These are phyloP conservation scores for Hipposideros armiger DNA, from an alignment of 2,113 vertebrate genomes.

Conservation along the genomic window DNA sequence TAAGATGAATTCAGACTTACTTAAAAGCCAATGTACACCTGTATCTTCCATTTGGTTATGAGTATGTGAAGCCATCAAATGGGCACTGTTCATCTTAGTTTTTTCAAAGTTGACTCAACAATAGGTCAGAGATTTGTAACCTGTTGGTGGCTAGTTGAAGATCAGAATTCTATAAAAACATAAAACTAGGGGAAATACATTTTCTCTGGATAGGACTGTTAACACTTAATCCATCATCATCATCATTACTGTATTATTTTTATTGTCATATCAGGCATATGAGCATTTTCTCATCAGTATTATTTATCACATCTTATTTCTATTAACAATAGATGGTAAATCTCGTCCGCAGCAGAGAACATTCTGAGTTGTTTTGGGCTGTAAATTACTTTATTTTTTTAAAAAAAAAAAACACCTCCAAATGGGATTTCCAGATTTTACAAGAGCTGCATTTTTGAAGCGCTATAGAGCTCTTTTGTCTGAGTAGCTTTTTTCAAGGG, in stretches of 20 bases:
- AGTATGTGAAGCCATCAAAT: background rate
- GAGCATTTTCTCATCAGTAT: conserved; percentile 30
- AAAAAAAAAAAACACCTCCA: conserved; percentile 44
- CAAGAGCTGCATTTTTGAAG: conserved; percentile 15
- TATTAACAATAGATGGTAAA: conserved; percentile 36
- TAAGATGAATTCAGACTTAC: background rate
- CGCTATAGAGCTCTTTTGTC: background rate
- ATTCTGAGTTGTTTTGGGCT: conserved; percentile 38
- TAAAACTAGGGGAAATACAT: background rate
- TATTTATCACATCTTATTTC: conserved; percentile 67
- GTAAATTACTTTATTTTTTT: conserved; percentile 19
- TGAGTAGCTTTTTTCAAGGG: background rate
- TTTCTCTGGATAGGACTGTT: background rate
- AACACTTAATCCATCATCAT: background rate
- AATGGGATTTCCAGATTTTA: conserved; percentile 12
- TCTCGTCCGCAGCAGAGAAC: conserved; percentile 47
- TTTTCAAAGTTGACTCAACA: background rate
- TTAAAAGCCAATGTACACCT: background rate
- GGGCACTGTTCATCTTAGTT: background rate
- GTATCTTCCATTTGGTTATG: background rate
- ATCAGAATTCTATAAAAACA: background rate
- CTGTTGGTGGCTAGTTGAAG: background rate
- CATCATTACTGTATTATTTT: background rate
- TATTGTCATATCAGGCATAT: conserved; percentile 38
- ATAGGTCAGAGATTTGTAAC: background rate